These are phyloP conservation scores for Lampris megalopsis DNA, from an alignment of 2,113 vertebrate genomes.

Conservation along the genomic window DNA sequence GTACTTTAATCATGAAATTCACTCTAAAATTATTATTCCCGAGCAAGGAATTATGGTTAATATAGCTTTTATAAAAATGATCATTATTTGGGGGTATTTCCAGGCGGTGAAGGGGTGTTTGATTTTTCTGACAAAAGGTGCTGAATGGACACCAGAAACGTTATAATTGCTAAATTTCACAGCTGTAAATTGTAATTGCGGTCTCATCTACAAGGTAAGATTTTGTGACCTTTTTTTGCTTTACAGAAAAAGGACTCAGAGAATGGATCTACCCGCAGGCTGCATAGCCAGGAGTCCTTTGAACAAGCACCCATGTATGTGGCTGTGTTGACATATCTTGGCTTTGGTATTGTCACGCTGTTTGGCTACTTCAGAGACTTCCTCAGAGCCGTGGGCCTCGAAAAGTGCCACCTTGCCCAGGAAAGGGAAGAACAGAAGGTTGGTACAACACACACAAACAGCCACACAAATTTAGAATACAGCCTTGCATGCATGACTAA, in stretches of 20 bases:
- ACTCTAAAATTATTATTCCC: no score
- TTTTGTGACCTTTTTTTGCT: constrained; percentile 57
- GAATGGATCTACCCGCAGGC: constrained; percentile 72
- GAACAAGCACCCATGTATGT: constrained; percentile 92
- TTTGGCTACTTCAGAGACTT: constrained; percentile 96
- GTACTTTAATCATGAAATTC: no score
- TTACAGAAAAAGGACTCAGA: constrained; percentile 84
- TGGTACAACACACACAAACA: constrained; percentile 52
- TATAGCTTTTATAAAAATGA: no score
- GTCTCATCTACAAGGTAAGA: constrained; percentile 32
- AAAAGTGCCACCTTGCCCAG: constrained; percentile 87
- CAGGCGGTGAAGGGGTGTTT: no score
- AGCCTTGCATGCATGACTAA: constrained; percentile 10
- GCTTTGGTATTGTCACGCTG: constrained; percentile 89
- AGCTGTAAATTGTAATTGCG: neutral
- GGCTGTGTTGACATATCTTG: constrained; percentile 90
- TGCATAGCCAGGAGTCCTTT: constrained; percentile 82
- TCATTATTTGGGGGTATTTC: no score
- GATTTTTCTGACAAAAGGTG: no score
- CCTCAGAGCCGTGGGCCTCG: constrained; percentile 89
- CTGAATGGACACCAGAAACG: no score
- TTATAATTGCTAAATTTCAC: no score
- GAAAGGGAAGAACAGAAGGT: constrained; percentile 94
- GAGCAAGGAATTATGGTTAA: no score
- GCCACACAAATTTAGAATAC: constrained; percentile 29